These are phyloP conservation scores for Anabas testudineus DNA, from an alignment of 2,797 vertebrate species.

Conservation along the genomic window DNA sequence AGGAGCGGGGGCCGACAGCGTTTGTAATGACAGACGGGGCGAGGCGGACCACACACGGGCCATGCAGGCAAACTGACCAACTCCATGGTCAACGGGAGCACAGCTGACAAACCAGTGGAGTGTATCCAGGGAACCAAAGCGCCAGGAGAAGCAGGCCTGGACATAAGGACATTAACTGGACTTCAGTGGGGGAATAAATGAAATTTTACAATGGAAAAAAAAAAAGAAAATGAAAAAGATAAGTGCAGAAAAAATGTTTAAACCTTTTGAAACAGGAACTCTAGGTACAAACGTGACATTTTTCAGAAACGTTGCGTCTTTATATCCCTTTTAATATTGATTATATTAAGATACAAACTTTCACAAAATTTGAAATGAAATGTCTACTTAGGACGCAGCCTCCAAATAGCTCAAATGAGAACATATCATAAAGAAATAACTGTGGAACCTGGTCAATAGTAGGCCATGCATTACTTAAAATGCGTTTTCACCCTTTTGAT, in stretches of 20 bases:
- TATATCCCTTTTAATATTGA: background rate
- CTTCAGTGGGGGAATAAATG: slow-evolving; percentile 32
- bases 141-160: slow-evolving; percentile 25
- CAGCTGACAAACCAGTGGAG: slow-evolving; percentile 38
- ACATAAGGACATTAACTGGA: slow-evolving; percentile 50
- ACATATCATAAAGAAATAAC: background rate
- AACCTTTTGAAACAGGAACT: background rate
- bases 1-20: slow-evolving; percentile 54
- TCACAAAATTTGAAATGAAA: fast-evolving
- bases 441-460: background rate
- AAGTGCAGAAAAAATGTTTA: background rate
- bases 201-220: background rate
- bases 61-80: slow-evolving; percentile 60
- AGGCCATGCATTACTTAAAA: background rate
- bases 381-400: background rate
- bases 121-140: slow-evolving; percentile 43
- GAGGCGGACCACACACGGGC: slow-evolving; percentile 67
- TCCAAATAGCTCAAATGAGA: too few species aligned
- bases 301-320: background rate
- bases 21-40: slow-evolving; percentile 59
- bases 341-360: background rate
- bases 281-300: background rate
- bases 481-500: background rate
- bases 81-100: slow-evolving; percentile 81
- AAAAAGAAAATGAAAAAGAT: background rate